These are phyloP conservation scores for Nyleta sp. DNA, from an alignment of 2,888 invertebrate genomes.

Conservation along the genomic window DNA sequence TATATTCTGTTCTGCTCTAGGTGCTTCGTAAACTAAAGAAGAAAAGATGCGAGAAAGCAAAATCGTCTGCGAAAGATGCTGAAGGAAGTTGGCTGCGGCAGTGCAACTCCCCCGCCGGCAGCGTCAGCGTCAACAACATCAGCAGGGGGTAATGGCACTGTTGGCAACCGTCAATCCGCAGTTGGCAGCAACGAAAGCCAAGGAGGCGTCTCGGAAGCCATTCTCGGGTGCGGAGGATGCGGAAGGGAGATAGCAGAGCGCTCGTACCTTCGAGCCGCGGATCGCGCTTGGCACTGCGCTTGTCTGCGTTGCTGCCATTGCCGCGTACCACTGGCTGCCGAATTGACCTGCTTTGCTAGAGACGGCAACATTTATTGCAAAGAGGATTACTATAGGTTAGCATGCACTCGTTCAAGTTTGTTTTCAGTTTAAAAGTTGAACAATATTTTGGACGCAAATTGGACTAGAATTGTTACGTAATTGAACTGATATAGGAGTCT, in stretches of 20 bases:
- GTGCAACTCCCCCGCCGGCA: constrained; percentile 83
- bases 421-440: too few relatives aligned
- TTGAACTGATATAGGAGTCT: too few relatives aligned
- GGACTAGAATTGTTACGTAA: too few relatives aligned
- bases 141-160: constrained; percentile 80
- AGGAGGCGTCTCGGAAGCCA: constrained; percentile 68
- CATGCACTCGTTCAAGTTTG: not conserved
- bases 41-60: constrained; percentile 51
- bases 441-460: too few relatives aligned
- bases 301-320: constrained; percentile 94
- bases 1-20: not conserved
- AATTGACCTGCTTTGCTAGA: constrained; percentile 94
- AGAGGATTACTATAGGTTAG: constrained; percentile 96
- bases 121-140: constrained; percentile 52
- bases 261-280: constrained; percentile 92
- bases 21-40: not conserved
- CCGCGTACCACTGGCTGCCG: constrained; percentile 91
- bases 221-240: constrained; percentile 85
- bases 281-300: constrained; percentile 94
- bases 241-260: constrained; percentile 86
- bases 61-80: constrained; percentile 83
- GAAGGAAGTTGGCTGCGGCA: constrained; percentile 85
- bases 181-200: constrained; percentile 73
- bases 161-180: constrained; percentile 81
- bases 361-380: constrained; percentile 97